Conservation (phyloP, 2,113 vertebrate genomes). For the Cololabis saira region DNA sequence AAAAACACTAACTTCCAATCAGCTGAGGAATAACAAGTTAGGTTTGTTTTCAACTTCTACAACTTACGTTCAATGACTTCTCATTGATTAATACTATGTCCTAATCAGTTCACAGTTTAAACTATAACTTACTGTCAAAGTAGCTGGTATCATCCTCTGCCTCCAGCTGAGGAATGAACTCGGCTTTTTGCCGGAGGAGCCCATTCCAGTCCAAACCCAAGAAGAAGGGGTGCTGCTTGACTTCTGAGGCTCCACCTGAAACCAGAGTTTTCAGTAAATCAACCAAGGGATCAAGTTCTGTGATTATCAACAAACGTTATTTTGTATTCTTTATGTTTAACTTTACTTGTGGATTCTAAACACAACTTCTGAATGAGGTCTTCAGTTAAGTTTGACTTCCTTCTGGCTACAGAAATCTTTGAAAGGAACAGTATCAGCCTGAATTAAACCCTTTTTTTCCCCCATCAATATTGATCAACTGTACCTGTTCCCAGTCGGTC, state of each 20-base stretch:
- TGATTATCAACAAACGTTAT: neutral
- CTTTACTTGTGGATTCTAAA: neutral
- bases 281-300: neutral
- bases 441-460: neutral
- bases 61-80: too few species aligned
- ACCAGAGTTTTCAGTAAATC: constrained; percentile 11
- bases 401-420: neutral
- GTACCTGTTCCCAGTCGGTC: constrained; percentile 94
- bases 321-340: neutral
- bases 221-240: constrained; percentile 95
- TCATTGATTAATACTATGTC: neutral
- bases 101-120: neutral
- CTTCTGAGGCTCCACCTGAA: constrained; percentile 89
- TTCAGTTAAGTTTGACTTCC: too few species aligned
- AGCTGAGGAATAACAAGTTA: neutral
- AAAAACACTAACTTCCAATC: neutral
- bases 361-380: neutral
- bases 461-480: constrained; percentile 5
- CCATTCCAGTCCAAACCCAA: constrained; percentile 92
- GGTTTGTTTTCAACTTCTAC: neutral
- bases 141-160: constrained; percentile 97
- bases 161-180: constrained; percentile 96
- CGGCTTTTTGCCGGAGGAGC: constrained; percentile 93
- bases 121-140: constrained; percentile 90
- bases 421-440: neutral